Percentiles rank a stretch among this genome's conserved stretches.
Conservation (phyloP, 1,140 invertebrate genomes). For the Sipha flava region DNA sequence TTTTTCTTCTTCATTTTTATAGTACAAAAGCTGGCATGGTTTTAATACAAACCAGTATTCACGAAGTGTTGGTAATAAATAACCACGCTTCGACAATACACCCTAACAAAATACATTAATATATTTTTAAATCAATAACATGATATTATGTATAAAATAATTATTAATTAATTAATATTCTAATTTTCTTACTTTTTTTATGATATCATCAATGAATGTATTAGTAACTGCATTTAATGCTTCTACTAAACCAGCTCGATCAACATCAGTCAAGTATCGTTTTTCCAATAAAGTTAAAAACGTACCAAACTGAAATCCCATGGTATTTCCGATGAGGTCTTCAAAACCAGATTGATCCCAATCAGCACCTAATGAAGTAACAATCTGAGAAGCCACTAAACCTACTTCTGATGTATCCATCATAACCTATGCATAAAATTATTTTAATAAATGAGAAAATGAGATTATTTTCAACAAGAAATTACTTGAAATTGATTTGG, state of each 20-base stretch:
- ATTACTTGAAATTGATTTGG: constrained; percentile 40
- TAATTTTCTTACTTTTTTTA: constrained; percentile 59
- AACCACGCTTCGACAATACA: constrained; percentile 61
- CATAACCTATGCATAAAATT: constrained; percentile 47
- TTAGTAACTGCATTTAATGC: constrained; percentile 66
- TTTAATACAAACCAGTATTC: constrained; percentile 72
- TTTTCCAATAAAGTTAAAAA: constrained; percentile 65
- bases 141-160: no score
- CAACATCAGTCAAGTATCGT: constrained; percentile 52
- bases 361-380: constrained; percentile 54
- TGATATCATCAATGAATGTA: constrained; percentile 67
- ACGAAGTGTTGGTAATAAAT: constrained; percentile 62
- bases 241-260: constrained; percentile 56
- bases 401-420: constrained; percentile 58
- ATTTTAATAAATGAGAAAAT: neutral
- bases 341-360: constrained; percentile 61
- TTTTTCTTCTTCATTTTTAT: constrained; percentile 60
- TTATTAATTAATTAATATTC: no score
- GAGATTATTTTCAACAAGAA: neutral
- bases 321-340: constrained; percentile 54
- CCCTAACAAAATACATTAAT: constrained; percentile 50
- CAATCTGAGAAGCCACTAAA: constrained; percentile 55
- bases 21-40: constrained; percentile 64
- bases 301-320: constrained; percentile 53
- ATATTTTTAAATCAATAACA: no score